These are phyloP conservation scores for Etheostoma spectabile DNA, from an alignment of 2,113 vertebrate genomes.

Conservation along the genomic window DNA sequence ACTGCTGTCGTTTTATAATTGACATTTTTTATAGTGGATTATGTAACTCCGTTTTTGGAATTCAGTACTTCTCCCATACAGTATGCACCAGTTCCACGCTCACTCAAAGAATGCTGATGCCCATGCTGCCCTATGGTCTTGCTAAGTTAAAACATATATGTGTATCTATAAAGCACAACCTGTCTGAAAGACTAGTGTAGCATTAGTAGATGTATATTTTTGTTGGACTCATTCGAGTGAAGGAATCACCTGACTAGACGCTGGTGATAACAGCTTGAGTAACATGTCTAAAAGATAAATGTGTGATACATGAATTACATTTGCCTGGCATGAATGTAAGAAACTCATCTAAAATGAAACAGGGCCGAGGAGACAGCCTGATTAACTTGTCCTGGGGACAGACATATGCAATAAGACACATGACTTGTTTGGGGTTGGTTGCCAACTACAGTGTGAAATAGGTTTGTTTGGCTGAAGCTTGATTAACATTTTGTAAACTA, in stretches of 20 bases:
- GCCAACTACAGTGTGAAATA: slow-evolving; percentile 47
- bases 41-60: neutral
- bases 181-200: slow-evolving; percentile 16
- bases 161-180: slow-evolving; percentile 5
- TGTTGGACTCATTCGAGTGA: slow-evolving; percentile 24
- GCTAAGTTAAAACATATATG: neutral
- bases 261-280: slow-evolving; percentile 20
- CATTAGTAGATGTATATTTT: slow-evolving; percentile 13
- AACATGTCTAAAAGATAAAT: slow-evolving; percentile 50
- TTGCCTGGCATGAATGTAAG: slow-evolving; percentile 44
- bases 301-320: slow-evolving; percentile 47
- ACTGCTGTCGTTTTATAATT: neutral
- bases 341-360: slow-evolving; percentile 66
- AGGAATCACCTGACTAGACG: slow-evolving; percentile 23
- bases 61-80: neutral
- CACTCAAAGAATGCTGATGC: slow-evolving; percentile 7
- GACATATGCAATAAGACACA: slow-evolving; percentile 61
- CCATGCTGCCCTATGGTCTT: slow-evolving; percentile 3
- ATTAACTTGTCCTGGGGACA: slow-evolving; percentile 69
- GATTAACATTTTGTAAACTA: slow-evolving; percentile 53
- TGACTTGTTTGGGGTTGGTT: slow-evolving; percentile 48
- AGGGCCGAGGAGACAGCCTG: slow-evolving; percentile 52
- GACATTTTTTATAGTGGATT: neutral
- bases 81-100: neutral
- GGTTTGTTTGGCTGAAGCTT: slow-evolving; percentile 56